phyloP scores from a whole-genome alignment of 2,797 vertebrate species.

The Heliangelus exortis region DNA sequence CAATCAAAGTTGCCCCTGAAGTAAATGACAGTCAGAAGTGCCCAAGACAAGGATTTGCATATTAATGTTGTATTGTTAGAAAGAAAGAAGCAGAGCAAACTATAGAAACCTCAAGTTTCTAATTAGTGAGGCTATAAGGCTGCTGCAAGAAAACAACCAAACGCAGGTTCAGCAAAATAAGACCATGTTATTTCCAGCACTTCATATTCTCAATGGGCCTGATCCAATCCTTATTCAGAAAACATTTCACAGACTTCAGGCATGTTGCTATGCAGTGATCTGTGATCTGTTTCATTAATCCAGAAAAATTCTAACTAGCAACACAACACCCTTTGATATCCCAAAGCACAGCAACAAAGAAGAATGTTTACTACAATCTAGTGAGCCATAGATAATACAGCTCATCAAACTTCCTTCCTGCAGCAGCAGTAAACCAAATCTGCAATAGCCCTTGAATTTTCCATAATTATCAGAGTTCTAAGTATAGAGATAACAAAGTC shows the following conservation, averaged over 20 bases:
- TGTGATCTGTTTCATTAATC: slow-evolving; percentile 55
- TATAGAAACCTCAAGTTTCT: slow-evolving; percentile 17
- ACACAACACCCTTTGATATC: slow-evolving; percentile 11
- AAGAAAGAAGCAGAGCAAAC: background rate
- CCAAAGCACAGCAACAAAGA: background rate
- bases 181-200: background rate
- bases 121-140: slow-evolving; percentile 20
- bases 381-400: background rate
- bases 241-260: slow-evolving; percentile 36
- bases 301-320: slow-evolving; percentile 42
- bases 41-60: background rate
- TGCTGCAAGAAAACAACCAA: background rate
- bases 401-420: slow-evolving; percentile 12
- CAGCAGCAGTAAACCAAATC: background rate
- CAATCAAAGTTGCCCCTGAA: background rate
- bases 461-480: background rate
- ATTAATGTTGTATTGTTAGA: background rate
- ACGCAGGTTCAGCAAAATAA: slow-evolving; percentile 6
- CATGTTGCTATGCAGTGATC: slow-evolving; percentile 43
- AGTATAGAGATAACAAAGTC: background rate
- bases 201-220: slow-evolving; percentile 36
- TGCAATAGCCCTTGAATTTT: background rate
- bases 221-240: slow-evolving; percentile 50
- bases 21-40: background rate
- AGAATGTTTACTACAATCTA: slow-evolving; percentile 32